Evolutionary conservation across 1,140 invertebrate species (phyloP).

Genomic region (Hylaeus anthracinus): DNA sequence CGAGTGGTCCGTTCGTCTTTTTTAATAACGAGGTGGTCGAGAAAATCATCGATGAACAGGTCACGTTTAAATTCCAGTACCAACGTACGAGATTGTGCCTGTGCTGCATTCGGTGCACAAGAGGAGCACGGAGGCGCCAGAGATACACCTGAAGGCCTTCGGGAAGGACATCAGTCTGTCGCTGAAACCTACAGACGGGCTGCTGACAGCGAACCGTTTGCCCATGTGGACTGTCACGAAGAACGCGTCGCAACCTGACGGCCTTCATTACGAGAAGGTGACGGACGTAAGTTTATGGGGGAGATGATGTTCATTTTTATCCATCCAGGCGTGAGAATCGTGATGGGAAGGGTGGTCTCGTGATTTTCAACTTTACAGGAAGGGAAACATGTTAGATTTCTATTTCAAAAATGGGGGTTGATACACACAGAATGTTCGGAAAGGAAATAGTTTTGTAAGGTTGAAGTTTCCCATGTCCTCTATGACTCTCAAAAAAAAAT

Average conservation of each 20-base stretch:
- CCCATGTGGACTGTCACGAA: slow-evolving; percentile 89
- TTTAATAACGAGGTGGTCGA: slow-evolving; percentile 53
- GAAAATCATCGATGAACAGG: not conserved
- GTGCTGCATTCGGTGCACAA: slow-evolving; percentile 79
- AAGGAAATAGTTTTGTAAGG: no score
- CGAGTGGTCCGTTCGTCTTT: no score
- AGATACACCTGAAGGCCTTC: slow-evolving; percentile 89
- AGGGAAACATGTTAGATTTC: no score
- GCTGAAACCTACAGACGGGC: slow-evolving; percentile 86
- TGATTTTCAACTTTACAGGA: no score
- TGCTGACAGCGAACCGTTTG: slow-evolving; percentile 85
- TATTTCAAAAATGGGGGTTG: no score
- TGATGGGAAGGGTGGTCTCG: no score
- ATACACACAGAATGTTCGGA: no score
- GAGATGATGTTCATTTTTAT: no score
- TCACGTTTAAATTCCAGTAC: slow-evolving; percentile 79
- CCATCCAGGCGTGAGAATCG: no score
- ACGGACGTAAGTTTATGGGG: slow-evolving; percentile 82
- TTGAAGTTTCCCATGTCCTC: no score
- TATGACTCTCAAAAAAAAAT: no score
- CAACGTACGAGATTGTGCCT: slow-evolving; percentile 85
- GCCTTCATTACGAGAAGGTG: slow-evolving; percentile 89
- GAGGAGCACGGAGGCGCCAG: slow-evolving; percentile 82
- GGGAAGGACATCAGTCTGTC: slow-evolving; percentile 87
- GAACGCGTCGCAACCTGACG: slow-evolving; percentile 86